Evolutionary conservation across 64 coral and sea anemone species (phyloP).

Genomic region (Dendronephthya gigantea): DNA sequence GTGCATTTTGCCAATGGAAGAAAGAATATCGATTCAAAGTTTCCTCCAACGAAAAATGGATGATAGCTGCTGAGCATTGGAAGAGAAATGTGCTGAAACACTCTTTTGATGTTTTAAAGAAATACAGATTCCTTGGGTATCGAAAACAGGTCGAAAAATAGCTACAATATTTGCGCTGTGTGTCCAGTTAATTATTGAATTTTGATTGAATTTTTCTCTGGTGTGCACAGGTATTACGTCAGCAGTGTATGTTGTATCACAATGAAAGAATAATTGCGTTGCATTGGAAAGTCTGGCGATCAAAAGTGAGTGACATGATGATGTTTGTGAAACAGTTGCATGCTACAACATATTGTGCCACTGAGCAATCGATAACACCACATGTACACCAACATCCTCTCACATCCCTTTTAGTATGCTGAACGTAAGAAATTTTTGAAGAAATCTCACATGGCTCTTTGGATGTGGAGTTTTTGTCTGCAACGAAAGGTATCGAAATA

Average conservation of each 20-base stretch:
- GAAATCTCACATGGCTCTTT: background rate
- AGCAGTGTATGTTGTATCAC: background rate
- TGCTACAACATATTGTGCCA: too few relatives aligned
- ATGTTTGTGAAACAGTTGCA: background rate
- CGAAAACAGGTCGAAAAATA: background rate
- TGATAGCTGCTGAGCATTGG: background rate
- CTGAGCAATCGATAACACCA: too few relatives aligned
- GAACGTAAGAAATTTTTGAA: background rate
- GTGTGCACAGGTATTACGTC: background rate
- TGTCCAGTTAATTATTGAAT: too few relatives aligned
- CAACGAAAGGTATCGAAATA: background rate
- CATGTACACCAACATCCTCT: background rate
- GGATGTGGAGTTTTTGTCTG: background rate
- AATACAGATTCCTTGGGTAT: background rate
- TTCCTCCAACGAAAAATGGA: background rate
- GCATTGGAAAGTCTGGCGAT: background rate
- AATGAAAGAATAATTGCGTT: background rate
- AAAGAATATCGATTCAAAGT: background rate
- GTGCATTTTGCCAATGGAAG: background rate
- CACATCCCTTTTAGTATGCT: background rate
- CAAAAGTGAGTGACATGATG: background rate
- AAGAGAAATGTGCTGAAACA: background rate
- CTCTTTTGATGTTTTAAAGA: background rate
- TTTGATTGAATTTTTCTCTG: too few relatives aligned
- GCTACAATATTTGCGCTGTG: too few relatives aligned